A percentile compares a stretch with the other conserved stretches of the same genome.
Conservation (phyloP, 2,113 vertebrate genomes). For the Elgaria multicarinata region DNA sequence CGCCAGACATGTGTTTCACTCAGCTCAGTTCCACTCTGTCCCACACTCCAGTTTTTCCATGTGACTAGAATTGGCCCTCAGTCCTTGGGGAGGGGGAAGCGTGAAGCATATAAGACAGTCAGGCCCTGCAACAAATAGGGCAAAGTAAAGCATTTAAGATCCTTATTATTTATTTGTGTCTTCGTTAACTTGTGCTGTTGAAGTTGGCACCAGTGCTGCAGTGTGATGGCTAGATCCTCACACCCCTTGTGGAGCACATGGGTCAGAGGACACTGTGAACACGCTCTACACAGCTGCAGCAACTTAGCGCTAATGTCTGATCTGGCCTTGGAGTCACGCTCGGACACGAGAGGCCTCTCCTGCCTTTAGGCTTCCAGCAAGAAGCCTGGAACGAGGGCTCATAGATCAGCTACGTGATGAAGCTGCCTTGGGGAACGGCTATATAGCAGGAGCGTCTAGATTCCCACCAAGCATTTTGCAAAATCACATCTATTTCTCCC, state of each 20-base stretch:
- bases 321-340: conserved; percentile 14
- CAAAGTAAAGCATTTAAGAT: not conserved
- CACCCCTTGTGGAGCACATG: not conserved
- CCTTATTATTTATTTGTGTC: not conserved
- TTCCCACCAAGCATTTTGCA: not conserved
- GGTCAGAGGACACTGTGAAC: not conserved
- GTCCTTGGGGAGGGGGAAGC: not conserved
- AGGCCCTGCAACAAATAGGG: not conserved
- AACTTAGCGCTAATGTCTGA: conserved; percentile 3
- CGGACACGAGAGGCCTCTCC: not conserved
- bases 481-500: not conserved
- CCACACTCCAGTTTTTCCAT: not conserved
- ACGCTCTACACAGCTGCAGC: not conserved
- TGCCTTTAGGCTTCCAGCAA: not conserved
- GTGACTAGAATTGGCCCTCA: not conserved
- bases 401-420: not conserved
- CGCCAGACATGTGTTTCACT: not conserved
- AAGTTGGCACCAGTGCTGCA: not conserved
- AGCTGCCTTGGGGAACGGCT: not conserved
- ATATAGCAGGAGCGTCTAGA: not conserved
- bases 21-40: not conserved
- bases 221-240: not conserved
- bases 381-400: not conserved
- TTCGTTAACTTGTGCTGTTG: not conserved
- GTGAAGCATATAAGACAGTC: not conserved